Conservation (phyloP, 1,140 invertebrate species). For the Sipha flava region DNA sequence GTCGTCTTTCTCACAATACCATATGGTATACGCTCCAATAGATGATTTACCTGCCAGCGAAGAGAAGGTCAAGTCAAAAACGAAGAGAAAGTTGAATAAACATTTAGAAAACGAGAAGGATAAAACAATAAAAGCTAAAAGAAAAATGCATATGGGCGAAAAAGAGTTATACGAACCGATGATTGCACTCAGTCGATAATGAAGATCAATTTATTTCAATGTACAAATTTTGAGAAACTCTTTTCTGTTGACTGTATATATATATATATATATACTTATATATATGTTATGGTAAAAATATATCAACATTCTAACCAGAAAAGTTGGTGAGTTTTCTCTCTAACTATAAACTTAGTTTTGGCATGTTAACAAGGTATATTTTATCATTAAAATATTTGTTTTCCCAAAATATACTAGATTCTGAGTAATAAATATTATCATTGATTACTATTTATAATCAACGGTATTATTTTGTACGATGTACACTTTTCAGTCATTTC, state of each 20-base stretch:
- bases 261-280: too few species aligned
- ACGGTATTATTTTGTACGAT: too few species aligned
- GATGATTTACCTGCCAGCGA: conserved; percentile 44
- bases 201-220: background rate
- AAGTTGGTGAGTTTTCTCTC: too few species aligned
- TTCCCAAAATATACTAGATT: too few species aligned
- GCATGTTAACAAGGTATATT: too few species aligned
- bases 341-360: too few species aligned
- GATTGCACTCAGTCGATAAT: conserved; percentile 53
- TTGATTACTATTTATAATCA: too few species aligned
- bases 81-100: conserved; percentile 58
- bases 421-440: too few species aligned
- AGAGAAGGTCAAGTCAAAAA: conserved; percentile 51
- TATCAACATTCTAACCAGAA: too few species aligned
- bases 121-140: conserved; percentile 48
- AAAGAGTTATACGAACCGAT: conserved; percentile 53
- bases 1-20: conserved; percentile 68
- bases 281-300: too few species aligned
- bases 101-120: conserved; percentile 52
- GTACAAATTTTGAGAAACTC: background rate
- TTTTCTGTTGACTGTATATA: background rate
- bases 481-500: too few species aligned
- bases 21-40: conserved; percentile 62
- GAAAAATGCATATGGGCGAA: conserved; percentile 41
- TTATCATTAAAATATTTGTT: too few species aligned